Conservation (phyloP, 30 jellyfish, hydroid and myxozoan species). For the Mastigias papua region DNA sequence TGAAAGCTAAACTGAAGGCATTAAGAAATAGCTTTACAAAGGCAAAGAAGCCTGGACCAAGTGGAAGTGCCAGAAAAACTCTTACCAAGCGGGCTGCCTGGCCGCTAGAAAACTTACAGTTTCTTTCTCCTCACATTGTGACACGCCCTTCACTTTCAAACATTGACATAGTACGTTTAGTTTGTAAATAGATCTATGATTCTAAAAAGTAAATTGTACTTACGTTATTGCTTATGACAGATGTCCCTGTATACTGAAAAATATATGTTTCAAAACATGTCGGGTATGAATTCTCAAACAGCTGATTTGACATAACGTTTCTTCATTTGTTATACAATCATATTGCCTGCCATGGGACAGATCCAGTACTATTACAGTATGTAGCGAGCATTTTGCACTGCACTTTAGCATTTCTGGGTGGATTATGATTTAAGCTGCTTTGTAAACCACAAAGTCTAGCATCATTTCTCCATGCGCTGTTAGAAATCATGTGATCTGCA, state of each 20-base stretch:
- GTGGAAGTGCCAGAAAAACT: conserved; percentile 10
- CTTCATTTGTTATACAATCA: conserved; percentile 3
- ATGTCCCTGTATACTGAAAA: neutral
- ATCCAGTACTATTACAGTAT: neutral
- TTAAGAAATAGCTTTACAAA: conserved; percentile 15
- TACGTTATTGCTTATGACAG: neutral
- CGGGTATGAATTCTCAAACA: neutral
- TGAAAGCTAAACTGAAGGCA: conserved; percentile 14
- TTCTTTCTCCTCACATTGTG: conserved; percentile 2
- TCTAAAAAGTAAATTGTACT: neutral
- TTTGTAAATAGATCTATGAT: neutral
- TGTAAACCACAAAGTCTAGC: conserved; percentile 4
- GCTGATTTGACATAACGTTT: neutral
- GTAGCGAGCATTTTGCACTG: neutral
- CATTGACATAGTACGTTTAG: conserved; percentile 1
- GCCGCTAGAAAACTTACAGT: conserved; percentile 19
- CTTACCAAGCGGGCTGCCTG: conserved; percentile 4
- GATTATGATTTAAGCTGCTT: conserved; percentile 10
- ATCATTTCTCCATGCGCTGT: neutral
- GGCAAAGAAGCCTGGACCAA: conserved; percentile 2
- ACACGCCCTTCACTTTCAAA: conserved; percentile 15
- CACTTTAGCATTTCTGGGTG: conserved; percentile 15
- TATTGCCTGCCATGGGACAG: neutral
- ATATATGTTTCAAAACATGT: neutral
- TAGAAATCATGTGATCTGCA: neutral